Base-by-base conservation (phyloP, 2,797 vertebrate species). In the Pseudocheirus occidentalis region DNA sequence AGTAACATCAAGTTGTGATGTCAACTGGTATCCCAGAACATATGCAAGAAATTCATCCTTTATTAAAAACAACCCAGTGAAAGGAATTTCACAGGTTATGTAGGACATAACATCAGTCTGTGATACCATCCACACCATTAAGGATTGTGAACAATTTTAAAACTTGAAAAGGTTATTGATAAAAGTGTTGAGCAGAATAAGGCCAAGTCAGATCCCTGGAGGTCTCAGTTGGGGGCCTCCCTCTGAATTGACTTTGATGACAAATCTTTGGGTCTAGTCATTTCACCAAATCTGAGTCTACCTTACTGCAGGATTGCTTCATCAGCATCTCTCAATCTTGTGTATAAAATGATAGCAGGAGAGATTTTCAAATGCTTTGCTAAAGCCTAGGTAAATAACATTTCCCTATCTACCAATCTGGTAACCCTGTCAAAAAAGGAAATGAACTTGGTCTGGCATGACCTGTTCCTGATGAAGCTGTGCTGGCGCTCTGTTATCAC, bases 381-480 rank as follows among this genome's bases (percentile, higher is more conserved):
- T 87, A 46, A 87, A 87, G 31, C 18, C 40, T 50, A 87, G 21
- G 40, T 50, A 87, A 87, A 87, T 87, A 87, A 50, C 73, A 87
- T 87, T 50, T 24, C 73, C 24, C 73, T 87, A 87, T 50, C 73
- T 87, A 50, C 73, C 73, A 87, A 87, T 87, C 40, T 87, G 21
- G 73, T 87, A 87, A 87, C 73, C 40, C 24, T 87, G 73, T 87
- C 73, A 87, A 87, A 87, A 87, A 87, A 87, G 73, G 73, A 87
- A 87, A 87, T 87, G 73, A 87, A 40, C 46, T 81, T 87, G 11
- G 40, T 50, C 73, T 87, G 73, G 40, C 9, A 87, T 50, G 73
- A 27, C 73, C 73, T 87, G 24, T 87, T 87, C 73, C 24, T 50
- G 40, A 87, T 87, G 73, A 87, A 87, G 40, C 73, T 40, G 27